Evolutionary conservation across 2,797 vertebrate species (phyloP), one percentile per base, ranked within the genome.

Genomic region (Cynodonichthys magdalenae): DNA sequence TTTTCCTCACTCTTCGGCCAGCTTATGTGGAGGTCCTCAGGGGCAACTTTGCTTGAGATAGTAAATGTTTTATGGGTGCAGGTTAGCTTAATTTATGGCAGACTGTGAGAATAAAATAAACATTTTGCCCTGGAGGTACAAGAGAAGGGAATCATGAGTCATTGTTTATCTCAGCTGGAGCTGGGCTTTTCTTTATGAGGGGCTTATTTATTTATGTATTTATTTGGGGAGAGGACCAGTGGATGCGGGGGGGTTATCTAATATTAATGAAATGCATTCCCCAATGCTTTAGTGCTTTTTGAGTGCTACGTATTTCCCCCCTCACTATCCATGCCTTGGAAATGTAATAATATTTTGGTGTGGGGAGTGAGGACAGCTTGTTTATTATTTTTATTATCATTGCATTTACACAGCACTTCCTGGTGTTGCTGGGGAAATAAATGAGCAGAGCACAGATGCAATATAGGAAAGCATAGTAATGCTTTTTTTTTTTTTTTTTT

Each of bases 191-290:
- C 92, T 93, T 93, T 94, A 93, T 92, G 92, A 93, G 86, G 66
- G 80, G 77, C 91, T 93, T 94, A 93, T 94, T 93, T 94, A 93
- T 93, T 94, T 94, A 93, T 94, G 93, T 93, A 93, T 94, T 93
- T 94, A 94, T 94, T 94, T 94, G 91, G 89, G 92, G 85, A 90
- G 90, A 91, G 92, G 89, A 91, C 84, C 86, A 92, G 92, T 92
- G 91, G 91, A 93, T 89, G 90, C 85, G 46, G 41, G 46, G 41
- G 90, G 91, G 89, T 93, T 93, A 93, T 94, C 92, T 94, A 94
- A 94, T 94, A 94, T 94, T 94, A 94, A 94, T 94, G 93, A 94
- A 93, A 93, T 92, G 91, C 90, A 90, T 93, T 92, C 93, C 91
- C 90, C 85, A 89, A 90, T 93, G 91, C 89, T 93, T 94, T 93